Base-by-base conservation (phyloP, 2,797 vertebrate species). In the Xenopus petersii region DNA sequence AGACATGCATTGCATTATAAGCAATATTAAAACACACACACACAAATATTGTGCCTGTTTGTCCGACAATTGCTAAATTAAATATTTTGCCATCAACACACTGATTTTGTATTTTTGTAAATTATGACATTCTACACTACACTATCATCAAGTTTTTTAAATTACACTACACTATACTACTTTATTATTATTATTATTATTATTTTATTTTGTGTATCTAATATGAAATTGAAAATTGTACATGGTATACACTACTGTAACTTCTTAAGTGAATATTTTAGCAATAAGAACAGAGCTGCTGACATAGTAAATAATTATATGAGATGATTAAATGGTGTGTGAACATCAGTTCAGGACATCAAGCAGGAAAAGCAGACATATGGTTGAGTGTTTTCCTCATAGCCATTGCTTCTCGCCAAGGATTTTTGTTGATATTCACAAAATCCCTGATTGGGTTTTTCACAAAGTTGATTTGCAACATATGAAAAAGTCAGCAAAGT, bases 271-370 rank as follows among this genome's bases (percentile, higher is more conserved):
- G 24, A 51, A 61, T 75, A 21, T 75, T 36, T 63, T 69, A 63
- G n/a, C 60, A 42, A 7, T 15, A 59, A 16, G 15, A 17, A 36
- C 36, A 10, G 26, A 61, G 33, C 48, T 69, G 73, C 73, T 68
- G 65, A 75, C 58, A 69, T 42, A 42, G 33, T 42, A 63, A 46
- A 42, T 47, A 75, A 75, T 75, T 69, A 54, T 68, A 63, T n/a
- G 16, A 47, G 47, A 42, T 75, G 58, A 75, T 75, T 63, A 75
- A 75, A 75, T 75, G 65, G 66, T 54, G 73, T 67, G 33, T 69
- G 73, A 75, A 63, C 56, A 75, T 74, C 56, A 74, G 72, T 67
- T 74, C 58, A 67, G 64, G 64, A 74, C 58, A 67, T 69, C 33
- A 69, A 75, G 59, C 65, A 75, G 62, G 15, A 51, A 15, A 26